phyloP scores from a whole-genome alignment of 2,888 invertebrate genomes.

The Cyclophora albipunctata region DNA sequence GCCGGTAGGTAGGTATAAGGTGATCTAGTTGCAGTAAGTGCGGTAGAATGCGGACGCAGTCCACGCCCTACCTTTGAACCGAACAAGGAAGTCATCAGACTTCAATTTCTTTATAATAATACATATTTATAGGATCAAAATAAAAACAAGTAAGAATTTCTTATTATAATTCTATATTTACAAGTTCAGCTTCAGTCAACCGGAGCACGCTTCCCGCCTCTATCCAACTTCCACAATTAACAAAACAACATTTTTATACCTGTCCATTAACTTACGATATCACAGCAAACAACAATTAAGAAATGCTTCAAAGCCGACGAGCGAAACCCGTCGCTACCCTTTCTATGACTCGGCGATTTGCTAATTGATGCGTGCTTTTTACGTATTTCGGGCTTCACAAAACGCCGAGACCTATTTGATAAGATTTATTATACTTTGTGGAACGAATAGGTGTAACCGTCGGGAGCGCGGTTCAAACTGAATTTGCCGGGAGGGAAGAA shows the following conservation, averaged over 20 bases:
- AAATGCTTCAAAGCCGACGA: slow-evolving; percentile 59
- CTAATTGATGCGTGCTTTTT: slow-evolving; percentile 63
- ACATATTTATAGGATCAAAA: slow-evolving; percentile 1
- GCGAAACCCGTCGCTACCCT: slow-evolving; percentile 44
- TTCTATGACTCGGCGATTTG: slow-evolving; percentile 61
- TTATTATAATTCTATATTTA: slow-evolving; percentile 57
- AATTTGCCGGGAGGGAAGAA: slow-evolving; percentile 91
- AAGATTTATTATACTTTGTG: slow-evolving; percentile 75
- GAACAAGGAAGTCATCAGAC: slow-evolving; percentile 51
- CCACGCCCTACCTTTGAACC: slow-evolving; percentile 45
- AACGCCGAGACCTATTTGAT: slow-evolving; percentile 47
- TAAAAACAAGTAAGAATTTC: slow-evolving; percentile 15
- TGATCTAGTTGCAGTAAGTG: slow-evolving; percentile 61
- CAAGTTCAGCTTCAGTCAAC: slow-evolving; percentile 51
- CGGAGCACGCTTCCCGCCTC: slow-evolving; percentile 36
- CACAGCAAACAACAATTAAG: slow-evolving; percentile 73
- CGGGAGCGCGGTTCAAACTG: slow-evolving; percentile 89
- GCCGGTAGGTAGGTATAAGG: slow-evolving; percentile 42
- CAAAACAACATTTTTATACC: slow-evolving; percentile 48
- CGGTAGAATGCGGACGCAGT: slow-evolving; percentile 66
- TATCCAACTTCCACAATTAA: slow-evolving; percentile 42
- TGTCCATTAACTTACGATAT: slow-evolving; percentile 72
- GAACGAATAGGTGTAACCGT: slow-evolving; percentile 91
- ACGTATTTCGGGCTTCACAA: slow-evolving; percentile 50
- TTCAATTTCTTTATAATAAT: slow-evolving; percentile 23